Evolutionary conservation across 2,888 invertebrate species (phyloP).

Genomic region (Argyresthia albistria): DNA sequence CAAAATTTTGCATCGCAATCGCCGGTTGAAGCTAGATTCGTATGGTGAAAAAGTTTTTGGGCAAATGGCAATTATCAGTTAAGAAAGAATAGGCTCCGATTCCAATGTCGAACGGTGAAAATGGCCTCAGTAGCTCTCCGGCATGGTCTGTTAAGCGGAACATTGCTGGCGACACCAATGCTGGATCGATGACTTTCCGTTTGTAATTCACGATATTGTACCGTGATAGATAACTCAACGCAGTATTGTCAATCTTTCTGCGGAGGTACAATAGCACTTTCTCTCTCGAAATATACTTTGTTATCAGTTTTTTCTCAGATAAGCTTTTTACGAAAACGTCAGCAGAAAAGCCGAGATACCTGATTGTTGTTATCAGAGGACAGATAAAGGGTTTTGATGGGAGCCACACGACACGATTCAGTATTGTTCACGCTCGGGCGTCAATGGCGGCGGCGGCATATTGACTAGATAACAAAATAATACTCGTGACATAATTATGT

Average conservation of each 20-base stretch:
- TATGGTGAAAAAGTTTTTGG: conserved; percentile 24
- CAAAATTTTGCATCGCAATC: conserved; percentile 34
- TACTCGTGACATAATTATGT: background rate
- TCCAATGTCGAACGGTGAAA: conserved; percentile 56
- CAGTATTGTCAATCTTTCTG: too few relatives aligned
- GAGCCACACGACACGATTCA: background rate
- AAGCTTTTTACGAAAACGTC: background rate
- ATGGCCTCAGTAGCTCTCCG: conserved; percentile 9
- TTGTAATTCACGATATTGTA: conserved; percentile 6
- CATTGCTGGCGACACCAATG: conserved; percentile 51
- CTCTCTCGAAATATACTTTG: too few relatives aligned
- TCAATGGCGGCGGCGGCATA: too few relatives aligned
- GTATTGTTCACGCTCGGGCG: background rate
- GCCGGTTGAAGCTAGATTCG: conserved; percentile 15
- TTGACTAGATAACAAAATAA: background rate
- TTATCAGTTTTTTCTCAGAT: background rate
- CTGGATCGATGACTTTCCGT: conserved; percentile 37
- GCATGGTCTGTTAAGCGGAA: conserved; percentile 35
- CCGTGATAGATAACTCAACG: too few relatives aligned
- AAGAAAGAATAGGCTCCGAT: conserved; percentile 27
- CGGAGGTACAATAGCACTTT: too few relatives aligned
- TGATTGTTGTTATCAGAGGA: background rate
- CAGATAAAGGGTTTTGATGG: background rate
- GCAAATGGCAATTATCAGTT: conserved; percentile 33
- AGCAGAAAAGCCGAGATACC: background rate